A percentile compares a stretch with the other conserved stretches of the same genome.
phyloP scores from a whole-genome alignment of 1,140 invertebrate species.

The Pseudomyrmex gracilis region DNA sequence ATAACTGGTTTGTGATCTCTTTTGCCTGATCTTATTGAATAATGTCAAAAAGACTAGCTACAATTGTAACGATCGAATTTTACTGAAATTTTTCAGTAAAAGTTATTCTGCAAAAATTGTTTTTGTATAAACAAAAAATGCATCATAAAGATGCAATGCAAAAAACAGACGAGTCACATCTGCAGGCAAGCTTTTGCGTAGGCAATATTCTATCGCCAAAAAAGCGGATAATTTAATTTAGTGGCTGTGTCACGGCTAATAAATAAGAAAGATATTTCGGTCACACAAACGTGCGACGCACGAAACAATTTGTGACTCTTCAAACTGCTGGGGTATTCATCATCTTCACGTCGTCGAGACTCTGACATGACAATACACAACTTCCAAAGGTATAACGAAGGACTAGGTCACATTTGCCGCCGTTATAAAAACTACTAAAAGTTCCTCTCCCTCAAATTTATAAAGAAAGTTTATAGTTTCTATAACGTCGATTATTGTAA shows the following conservation, averaged over 20 bases:
- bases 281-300: slow-evolving; percentile 49
- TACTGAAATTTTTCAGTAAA: not conserved
- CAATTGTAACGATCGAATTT: not conserved
- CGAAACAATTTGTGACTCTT: slow-evolving; percentile 74
- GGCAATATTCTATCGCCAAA: not conserved
- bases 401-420: slow-evolving; percentile 44
- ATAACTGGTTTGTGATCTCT: slow-evolving; percentile 39
- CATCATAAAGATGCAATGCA: not conserved
- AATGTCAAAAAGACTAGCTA: not conserved
- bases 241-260: slow-evolving; percentile 53
- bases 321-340: slow-evolving; percentile 70
- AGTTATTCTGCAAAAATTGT: not conserved
- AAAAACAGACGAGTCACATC: not conserved
- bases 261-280: slow-evolving; percentile 62
- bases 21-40: slow-evolving; percentile 1
- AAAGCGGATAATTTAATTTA: slow-evolving; percentile 57
- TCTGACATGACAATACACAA: slow-evolving; percentile 60
- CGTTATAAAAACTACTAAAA: not conserved
- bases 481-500: not conserved
- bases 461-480: not conserved
- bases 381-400: slow-evolving; percentile 53
- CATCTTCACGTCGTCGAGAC: slow-evolving; percentile 72
- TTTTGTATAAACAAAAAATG: not conserved
- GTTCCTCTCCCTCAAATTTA: slow-evolving; percentile 3
- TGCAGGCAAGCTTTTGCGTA: slow-evolving; percentile 10